Percentiles rank a stretch among this genome's conserved stretches.
Evolutionary conservation across 2,113 vertebrate genomes (phyloP).

Genomic region (Cololabis saira): DNA sequence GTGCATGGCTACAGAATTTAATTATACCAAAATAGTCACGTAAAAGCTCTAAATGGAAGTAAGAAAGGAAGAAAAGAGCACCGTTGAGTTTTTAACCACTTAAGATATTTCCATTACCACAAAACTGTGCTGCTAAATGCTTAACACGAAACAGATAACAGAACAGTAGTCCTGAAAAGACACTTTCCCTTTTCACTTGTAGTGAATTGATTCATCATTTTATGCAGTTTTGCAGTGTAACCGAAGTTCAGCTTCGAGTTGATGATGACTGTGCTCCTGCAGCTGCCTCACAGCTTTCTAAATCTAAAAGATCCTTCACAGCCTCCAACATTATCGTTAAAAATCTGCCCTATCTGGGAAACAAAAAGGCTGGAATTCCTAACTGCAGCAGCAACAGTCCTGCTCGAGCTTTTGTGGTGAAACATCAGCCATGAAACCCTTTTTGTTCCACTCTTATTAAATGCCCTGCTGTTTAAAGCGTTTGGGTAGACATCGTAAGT

Average conservation of each 20-base stretch:
- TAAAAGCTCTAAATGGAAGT: conserved; percentile 5
- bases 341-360: conserved; percentile 1
- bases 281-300: too few relatives aligned
- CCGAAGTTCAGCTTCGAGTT: too few relatives aligned
- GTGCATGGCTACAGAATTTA: not conserved
- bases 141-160: too few relatives aligned
- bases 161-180: too few relatives aligned
- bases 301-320: not conserved
- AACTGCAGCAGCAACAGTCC: conserved; percentile 19
- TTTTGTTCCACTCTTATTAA: conserved; percentile 26
- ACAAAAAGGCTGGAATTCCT: conserved; percentile 17
- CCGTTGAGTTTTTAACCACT: too few relatives aligned
- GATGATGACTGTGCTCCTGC: too few relatives aligned
- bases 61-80: too few relatives aligned
- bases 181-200: too few relatives aligned
- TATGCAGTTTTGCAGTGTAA: too few relatives aligned
- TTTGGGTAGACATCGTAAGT: conserved; percentile 21
- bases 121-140: too few relatives aligned
- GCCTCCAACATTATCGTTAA: conserved; percentile 5
- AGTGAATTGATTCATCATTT: too few relatives aligned
- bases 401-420: conserved; percentile 11
- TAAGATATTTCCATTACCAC: too few relatives aligned
- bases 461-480: not conserved
- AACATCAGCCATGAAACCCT: conserved; percentile 19
- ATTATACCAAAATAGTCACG: conserved; percentile 7